Percentiles rank a stretch among this genome's conserved stretches.
These are phyloP conservation scores for Campoplex capitator DNA, from an alignment of 2,888 invertebrate genomes.

Conservation along the genomic window DNA sequence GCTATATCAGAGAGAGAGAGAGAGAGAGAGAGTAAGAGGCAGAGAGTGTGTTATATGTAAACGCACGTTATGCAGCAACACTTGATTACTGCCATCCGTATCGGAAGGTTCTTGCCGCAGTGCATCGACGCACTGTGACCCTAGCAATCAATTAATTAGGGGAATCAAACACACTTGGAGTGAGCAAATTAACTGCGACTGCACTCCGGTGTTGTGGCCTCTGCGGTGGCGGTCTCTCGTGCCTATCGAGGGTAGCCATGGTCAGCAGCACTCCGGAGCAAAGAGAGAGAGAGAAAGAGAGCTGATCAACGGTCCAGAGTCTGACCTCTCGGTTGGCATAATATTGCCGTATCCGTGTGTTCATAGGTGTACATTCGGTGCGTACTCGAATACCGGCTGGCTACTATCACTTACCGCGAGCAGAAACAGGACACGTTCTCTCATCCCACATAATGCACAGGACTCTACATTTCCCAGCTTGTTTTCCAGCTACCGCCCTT, in stretches of 20 bases:
- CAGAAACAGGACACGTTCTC: conserved; percentile 65
- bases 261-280: conserved; percentile 71
- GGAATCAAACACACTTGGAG: conserved; percentile 85
- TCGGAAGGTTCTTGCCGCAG: conserved; percentile 63
- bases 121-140: conserved; percentile 78
- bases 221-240: conserved; percentile 75
- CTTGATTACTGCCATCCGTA: conserved; percentile 83
- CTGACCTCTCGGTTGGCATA: conserved; percentile 18
- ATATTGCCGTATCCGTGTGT: conserved; percentile 23
- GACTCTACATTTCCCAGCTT: conserved; percentile 66
- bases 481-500: conserved; percentile 60
- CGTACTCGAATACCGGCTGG: conserved; percentile 62
- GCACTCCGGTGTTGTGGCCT: conserved; percentile 82
- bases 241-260: conserved; percentile 71
- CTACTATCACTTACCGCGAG: conserved; percentile 67
- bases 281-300: conserved; percentile 23
- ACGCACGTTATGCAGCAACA: conserved; percentile 75
- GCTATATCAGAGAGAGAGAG: conserved; percentile 17
- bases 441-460: conserved; percentile 45
- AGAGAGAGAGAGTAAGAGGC: conserved; percentile 29
- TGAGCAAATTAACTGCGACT: conserved; percentile 85
- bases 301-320: conserved; percentile 24
- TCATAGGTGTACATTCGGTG: conserved; percentile 3
- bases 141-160: conserved; percentile 84
- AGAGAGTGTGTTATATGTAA: conserved; percentile 65